Base-by-base conservation (phyloP, 2,113 vertebrate species). In the Poecilia latipinna region DNA sequence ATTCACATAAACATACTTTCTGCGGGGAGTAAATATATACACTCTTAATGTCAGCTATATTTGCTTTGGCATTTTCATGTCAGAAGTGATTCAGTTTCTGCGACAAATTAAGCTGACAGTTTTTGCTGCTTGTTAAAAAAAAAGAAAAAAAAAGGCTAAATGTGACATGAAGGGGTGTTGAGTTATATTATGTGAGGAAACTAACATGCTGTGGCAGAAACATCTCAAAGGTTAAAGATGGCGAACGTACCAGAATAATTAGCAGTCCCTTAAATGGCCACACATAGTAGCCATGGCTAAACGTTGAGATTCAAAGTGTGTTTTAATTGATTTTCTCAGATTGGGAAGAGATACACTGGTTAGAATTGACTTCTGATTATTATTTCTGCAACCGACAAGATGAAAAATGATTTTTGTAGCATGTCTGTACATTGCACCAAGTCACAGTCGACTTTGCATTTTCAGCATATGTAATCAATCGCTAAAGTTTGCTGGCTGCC, bases 101-200 rank as follows among this genome's bases (percentile, higher is more conserved):
- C 12, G 60, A 54, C 60, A 64, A 68, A 75, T 37, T n/a, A 73
- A 74, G 77, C 7, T 79, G 68, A 74, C 61, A 39, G 51, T 77
- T 75, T 88, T 70, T 66, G 28, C 44, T 68, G 44, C 26, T 31
- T 12, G 32, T 32, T 57, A 32, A n/a, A 57, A 51, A 24, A n/a
- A 8, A 28, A 28, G 28, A 6, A 8, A 62, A n/a, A 54, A 54
- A 24, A 54, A 8, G 8, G 24, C 51, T n/a, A n/a, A n/a, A 57
- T 57, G 22, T 57, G 22, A 24, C 2, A 57, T n/a, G 24, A 57
- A 24, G 17, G 51, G 51, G 51, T 57, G 51, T 57, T 57, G 10
- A n/a, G 22, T 57, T 57, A n/a, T 57, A 8, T 57, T 57, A 57
- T 22, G 22, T 24, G 24, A 22, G 8, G 8, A 57, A 17, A 48